Percentiles rank a stretch among this genome's conserved stretches.
Conservation (phyloP, 2,797 vertebrate genomes). For the Vipera latastei region DNA sequence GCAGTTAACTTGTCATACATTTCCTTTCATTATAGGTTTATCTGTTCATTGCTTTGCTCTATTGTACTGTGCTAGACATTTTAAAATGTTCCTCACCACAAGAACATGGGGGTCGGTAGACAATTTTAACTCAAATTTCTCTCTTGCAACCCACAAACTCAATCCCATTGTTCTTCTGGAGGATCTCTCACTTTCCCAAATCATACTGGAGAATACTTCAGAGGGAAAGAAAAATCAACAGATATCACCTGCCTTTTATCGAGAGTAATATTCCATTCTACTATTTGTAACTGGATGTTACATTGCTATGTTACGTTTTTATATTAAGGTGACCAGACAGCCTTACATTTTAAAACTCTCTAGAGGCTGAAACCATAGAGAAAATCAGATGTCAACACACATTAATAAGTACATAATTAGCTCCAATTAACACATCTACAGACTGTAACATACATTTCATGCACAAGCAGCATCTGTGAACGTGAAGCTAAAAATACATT, state of each 20-base stretch:
- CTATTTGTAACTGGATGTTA: background rate
- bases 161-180: background rate
- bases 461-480: background rate
- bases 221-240: background rate
- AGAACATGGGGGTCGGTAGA: background rate
- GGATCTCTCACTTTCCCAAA: background rate
- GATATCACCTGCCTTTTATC: background rate
- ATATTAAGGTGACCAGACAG: background rate
- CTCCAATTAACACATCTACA: background rate
- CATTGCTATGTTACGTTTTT: background rate
- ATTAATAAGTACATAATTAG: slow-evolving; percentile 5
- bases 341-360: background rate
- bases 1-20: background rate
- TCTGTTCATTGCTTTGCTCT: background rate
- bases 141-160: background rate
- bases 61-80: background rate
- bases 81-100: background rate
- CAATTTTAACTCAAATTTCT: background rate
- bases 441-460: background rate
- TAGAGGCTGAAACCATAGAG: background rate
- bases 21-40: background rate
- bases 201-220: background rate
- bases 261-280: background rate
- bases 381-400: background rate
- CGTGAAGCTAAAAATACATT: background rate